Evolutionary conservation across 2,888 invertebrate genomes (phyloP).

Genomic region (Sialis lutaria): DNA sequence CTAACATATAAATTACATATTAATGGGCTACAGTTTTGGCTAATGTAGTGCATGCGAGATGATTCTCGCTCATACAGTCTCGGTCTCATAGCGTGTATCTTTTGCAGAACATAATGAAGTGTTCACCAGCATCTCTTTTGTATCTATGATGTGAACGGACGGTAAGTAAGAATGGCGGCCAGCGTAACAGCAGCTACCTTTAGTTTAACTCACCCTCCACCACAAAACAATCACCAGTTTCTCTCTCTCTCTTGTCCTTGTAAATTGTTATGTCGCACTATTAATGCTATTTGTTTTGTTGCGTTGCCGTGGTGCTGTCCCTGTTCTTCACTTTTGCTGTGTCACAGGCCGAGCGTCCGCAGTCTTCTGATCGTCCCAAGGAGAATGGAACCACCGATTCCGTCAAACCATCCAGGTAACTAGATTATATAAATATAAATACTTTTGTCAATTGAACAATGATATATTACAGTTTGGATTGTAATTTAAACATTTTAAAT

Average conservation of each 20-base stretch:
- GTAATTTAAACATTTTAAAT: constrained; percentile 1
- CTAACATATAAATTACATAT: too few species aligned
- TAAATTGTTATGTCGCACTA: constrained; percentile 8
- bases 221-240: neutral
- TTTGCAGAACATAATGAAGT: constrained; percentile 42
- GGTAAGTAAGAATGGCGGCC: constrained; percentile 34
- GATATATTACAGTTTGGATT: neutral
- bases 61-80: neutral
- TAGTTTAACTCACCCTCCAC: neutral
- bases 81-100: constrained; percentile 57
- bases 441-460: too few species aligned
- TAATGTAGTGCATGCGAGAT: neutral
- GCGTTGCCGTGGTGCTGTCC: constrained; percentile 9
- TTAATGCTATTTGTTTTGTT: constrained; percentile 27
- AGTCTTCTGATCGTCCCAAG: constrained; percentile 31
- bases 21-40: too few species aligned
- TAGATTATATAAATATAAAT: constrained; percentile 10
- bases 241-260: neutral
- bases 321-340: constrained; percentile 26
- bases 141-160: constrained; percentile 4
- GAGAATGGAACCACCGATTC: constrained; percentile 37
- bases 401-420: constrained; percentile 33
- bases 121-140: constrained; percentile 5
- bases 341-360: constrained; percentile 28
- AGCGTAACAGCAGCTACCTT: neutral